These are phyloP conservation scores for Euborellia annulipes DNA, from an alignment of 1,140 invertebrate species.

Conservation along the genomic window DNA sequence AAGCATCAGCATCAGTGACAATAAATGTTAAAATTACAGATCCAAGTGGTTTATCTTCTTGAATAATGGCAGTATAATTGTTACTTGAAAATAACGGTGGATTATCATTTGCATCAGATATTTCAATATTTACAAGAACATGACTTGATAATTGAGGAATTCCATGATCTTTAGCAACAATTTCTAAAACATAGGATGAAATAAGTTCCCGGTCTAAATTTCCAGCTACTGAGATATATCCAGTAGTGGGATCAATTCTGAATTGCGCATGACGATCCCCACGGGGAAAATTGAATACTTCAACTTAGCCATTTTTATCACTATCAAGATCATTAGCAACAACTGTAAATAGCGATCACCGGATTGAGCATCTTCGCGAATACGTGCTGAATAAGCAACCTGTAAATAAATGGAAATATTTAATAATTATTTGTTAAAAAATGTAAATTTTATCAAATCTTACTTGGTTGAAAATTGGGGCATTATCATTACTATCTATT, in stretches of 20 bases:
- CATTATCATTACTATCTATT: slow-evolving; percentile 79
- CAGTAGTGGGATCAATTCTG: slow-evolving; percentile 55
- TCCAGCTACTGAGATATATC: slow-evolving; percentile 57
- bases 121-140: slow-evolving; percentile 61
- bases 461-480: slow-evolving; percentile 63
- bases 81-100: slow-evolving; percentile 56
- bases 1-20: slow-evolving; percentile 72
- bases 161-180: slow-evolving; percentile 66
- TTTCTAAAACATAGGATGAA: slow-evolving; percentile 55
- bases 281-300: slow-evolving; percentile 59
- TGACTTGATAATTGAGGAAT: slow-evolving; percentile 54
- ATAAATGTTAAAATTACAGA: slow-evolving; percentile 64
- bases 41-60: slow-evolving; percentile 70
- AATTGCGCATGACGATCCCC: slow-evolving; percentile 69
- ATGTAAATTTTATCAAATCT: slow-evolving; percentile 38
- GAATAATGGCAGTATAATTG: slow-evolving; percentile 66
- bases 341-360: slow-evolving; percentile 51
- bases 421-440: too few species aligned
- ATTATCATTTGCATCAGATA: slow-evolving; percentile 82
- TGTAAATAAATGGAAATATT: too few species aligned
- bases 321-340: slow-evolving; percentile 67
- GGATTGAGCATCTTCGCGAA: slow-evolving; percentile 59
- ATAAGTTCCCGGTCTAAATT: slow-evolving; percentile 71
- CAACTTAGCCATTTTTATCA: slow-evolving; percentile 56
- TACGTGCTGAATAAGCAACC: slow-evolving; percentile 34